Conservation (phyloP, 2,888 invertebrate species). For the Tipula helvola region DNA sequence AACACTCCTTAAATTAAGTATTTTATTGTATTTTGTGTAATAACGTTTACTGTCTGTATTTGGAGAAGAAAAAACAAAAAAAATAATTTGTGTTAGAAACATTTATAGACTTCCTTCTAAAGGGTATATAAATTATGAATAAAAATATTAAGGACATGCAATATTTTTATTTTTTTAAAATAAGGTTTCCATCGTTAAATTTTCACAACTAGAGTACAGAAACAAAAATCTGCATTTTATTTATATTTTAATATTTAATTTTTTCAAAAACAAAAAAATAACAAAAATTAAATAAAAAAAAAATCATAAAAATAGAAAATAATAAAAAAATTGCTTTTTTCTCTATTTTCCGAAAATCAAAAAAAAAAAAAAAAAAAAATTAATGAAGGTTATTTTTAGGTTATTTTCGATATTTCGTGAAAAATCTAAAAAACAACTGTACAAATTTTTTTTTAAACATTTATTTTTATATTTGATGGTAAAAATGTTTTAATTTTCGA, state of each 20-base stretch:
- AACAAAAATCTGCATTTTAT: conserved; percentile 6
- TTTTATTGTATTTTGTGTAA: not conserved
- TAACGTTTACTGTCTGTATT: conserved; percentile 4
- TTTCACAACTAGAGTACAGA: not conserved
- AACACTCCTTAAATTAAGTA: conserved; percentile 4
- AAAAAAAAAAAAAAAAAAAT: not conserved
- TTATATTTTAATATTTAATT: not conserved
- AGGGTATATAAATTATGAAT: not conserved
- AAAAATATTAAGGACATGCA: not conserved
- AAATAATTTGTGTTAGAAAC: not conserved
- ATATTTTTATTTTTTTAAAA: not conserved
- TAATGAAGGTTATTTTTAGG: conserved; percentile 8
- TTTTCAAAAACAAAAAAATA: not conserved
- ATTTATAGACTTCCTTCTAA: not conserved
- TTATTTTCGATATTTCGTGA: conserved; percentile 8
- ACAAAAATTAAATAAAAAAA: not conserved
- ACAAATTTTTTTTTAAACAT: not conserved
- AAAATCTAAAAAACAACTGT: not conserved
- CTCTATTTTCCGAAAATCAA: not conserved
- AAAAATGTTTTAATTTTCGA: not conserved
- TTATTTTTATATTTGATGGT: not conserved
- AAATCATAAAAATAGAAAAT: not conserved
- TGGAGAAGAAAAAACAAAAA: not conserved
- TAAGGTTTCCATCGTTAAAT: not conserved
- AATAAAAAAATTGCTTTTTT: not conserved